Conservation (phyloP, 2,113 vertebrate species). For the Chlorocebus sabaeus region DNA sequence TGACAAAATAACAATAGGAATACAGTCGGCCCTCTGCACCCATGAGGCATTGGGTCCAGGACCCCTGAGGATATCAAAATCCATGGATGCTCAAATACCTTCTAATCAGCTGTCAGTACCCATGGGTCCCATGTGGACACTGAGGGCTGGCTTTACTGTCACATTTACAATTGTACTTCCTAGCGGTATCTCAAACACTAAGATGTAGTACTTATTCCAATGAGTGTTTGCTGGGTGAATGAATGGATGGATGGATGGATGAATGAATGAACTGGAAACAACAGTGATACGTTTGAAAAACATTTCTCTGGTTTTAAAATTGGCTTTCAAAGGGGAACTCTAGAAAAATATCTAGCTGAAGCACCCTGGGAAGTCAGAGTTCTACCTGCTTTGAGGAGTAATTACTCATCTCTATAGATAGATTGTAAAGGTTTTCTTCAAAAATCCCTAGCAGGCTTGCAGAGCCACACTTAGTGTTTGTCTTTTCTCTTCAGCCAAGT, state of each 20-base stretch:
- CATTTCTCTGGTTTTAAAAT: neutral
- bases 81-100: neutral
- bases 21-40: neutral
- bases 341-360: neutral
- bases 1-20: neutral
- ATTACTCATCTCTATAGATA: accelerated
- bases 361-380: neutral
- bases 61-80: neutral
- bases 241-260: neutral
- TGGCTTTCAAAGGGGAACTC: neutral
- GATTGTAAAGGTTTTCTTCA: accelerated
- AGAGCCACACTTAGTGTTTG: no score
- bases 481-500: neutral
- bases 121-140: neutral
- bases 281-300: accelerated
- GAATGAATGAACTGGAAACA: no score
- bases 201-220: accelerated
- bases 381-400: neutral
- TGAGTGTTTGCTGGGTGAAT: neutral
- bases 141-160: neutral
- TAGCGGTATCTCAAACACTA: neutral
- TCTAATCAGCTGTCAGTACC: neutral
- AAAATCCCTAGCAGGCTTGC: accelerated
- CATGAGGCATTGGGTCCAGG: neutral
- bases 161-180: accelerated